Evolutionary conservation across 2,888 invertebrate genomes (phyloP), one percentile per base, ranked within the genome.

Genomic region (Drosophila anomelani): DNA sequence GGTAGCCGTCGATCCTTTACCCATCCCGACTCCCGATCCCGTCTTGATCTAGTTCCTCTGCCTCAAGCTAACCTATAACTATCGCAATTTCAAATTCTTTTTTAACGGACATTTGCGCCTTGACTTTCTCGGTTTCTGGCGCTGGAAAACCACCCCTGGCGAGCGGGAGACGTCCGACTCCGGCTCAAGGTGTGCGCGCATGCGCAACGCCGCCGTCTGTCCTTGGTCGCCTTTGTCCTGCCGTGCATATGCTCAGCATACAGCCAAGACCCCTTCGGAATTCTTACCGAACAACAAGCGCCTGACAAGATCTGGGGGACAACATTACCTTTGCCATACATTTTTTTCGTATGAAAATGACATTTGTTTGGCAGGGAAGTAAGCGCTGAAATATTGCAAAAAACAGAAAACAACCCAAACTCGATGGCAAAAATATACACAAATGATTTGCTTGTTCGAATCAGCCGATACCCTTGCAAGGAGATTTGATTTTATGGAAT

Each of bases 101-200:
- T 68, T 67, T 85, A 84, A 88, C 86, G 86, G 84, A 73, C 84
- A 68, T 77, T 85, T 75, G 59, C 43, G 75, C 78, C 83, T 82
- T 88, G 77, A 88, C 88, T 84, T 70, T 44, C 44, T 44, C 44
- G 36, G 76, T 62, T 59, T 79, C 77, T 70, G 64, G 61, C 46
- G 32, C 43, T 63, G 20, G 47, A 23, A 78, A 88, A 85, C 55
- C 71, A 83, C 86, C 83, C 83, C 78, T 72, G 68, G 60, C 43
- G 17, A 61, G 43, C 43, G 41, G 49, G 59, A 59, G 71, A 56
- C 26, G 39, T 59, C 60, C 51, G 32, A 58, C 59, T 53, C 26
- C 34, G 39, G 41, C 74, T 80, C 80, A 85, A 85, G 86, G 85
- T 83, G 88, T 88, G 86, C 88, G 81, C 80, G 79, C 87, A 86